phyloP scores from a whole-genome alignment of 2,888 invertebrate genomes.

The Eristalis tenax region DNA sequence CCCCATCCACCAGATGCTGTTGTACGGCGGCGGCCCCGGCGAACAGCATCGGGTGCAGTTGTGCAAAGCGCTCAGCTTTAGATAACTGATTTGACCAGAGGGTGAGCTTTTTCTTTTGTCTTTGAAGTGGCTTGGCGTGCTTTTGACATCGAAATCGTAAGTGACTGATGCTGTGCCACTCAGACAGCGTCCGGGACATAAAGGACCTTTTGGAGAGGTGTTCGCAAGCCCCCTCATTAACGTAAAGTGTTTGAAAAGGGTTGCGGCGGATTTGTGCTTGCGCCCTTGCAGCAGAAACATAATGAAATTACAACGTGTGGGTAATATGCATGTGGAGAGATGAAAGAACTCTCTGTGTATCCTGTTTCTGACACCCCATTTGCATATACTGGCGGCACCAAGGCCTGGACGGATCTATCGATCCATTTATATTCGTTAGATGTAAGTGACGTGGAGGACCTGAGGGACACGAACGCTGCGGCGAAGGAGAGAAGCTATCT shows the following conservation, averaged over 20 bases:
- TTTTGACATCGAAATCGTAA: slow-evolving; percentile 53
- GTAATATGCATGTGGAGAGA: slow-evolving; percentile 6
- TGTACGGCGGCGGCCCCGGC: background rate
- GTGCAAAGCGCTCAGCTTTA: slow-evolving; percentile 17
- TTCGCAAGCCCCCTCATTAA: slow-evolving; percentile 21
- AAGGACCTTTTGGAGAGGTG: slow-evolving; percentile 7
- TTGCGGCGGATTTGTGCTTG: background rate
- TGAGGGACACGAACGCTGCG: background rate
- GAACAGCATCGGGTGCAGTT: slow-evolving; percentile 40
- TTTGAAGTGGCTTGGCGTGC: slow-evolving; percentile 21
- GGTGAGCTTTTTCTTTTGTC: slow-evolving; percentile 38
- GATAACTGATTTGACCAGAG: slow-evolving; percentile 26
- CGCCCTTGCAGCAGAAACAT: slow-evolving; percentile 21
- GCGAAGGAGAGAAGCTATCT: background rate
- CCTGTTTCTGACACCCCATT: slow-evolving; percentile 10
- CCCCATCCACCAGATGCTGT: background rate
- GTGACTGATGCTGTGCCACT: slow-evolving; percentile 39
- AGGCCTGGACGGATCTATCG: background rate
- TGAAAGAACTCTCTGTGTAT: slow-evolving; percentile 25
- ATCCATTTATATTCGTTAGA: background rate
- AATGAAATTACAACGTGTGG: slow-evolving; percentile 37
- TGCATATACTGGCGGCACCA: background rate
- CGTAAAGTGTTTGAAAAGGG: background rate
- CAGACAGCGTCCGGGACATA: slow-evolving; percentile 20
- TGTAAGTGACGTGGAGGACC: background rate